Base-by-base conservation (phyloP, 1,140 invertebrate species). In the Euura lappo region DNA sequence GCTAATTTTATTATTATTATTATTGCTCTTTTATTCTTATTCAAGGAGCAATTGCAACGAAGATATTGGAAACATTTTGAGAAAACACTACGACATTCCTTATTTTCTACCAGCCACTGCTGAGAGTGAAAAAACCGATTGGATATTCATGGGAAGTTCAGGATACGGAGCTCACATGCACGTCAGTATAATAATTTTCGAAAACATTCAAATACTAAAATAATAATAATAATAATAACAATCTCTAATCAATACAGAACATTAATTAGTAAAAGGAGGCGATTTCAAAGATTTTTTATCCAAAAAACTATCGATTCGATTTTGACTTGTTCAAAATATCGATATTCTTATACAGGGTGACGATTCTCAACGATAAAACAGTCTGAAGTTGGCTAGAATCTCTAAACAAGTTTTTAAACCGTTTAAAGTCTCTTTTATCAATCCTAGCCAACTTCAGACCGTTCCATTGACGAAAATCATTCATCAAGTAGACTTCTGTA, bases 121-220 rank as follows among this genome's bases (percentile, higher is more conserved):
- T 0, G 96, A 98, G 84, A 94, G 93, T 75, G 95, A 95, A 79
- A 93, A 92, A 70, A 91, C 94, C 0, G 96, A 97, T 87, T 99
- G 97, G 97, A 96, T 99, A 76, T 99, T 99, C 81, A 98, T 99
- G 93, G 97, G 97, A 0, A 96, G 94, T 46, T 92, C 94, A 1
- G 97, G 97, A 51, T 92, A 96, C 82, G 97, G 97, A 0, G 97
- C 97, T 1, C 94, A 97, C 77, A 94, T 98, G 93, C 97, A 99
- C 85, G 96, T 98, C 87, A 91, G 93, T 90, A 47, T 10, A 64
- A 10, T 10, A 64, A 64, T 28, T 28, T 28, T 28, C 28, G 28
- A 28, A 28, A 28, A 28, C 28, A 28, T 28, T 28, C 28, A 28
- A 28, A 28, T 28, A 28, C 28, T 28, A 28, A 28, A 28, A 28